Evolutionary conservation across 2,113 vertebrate species (phyloP), one percentile per base, ranked within the genome.

Genomic region (Pholis gunnellus): DNA sequence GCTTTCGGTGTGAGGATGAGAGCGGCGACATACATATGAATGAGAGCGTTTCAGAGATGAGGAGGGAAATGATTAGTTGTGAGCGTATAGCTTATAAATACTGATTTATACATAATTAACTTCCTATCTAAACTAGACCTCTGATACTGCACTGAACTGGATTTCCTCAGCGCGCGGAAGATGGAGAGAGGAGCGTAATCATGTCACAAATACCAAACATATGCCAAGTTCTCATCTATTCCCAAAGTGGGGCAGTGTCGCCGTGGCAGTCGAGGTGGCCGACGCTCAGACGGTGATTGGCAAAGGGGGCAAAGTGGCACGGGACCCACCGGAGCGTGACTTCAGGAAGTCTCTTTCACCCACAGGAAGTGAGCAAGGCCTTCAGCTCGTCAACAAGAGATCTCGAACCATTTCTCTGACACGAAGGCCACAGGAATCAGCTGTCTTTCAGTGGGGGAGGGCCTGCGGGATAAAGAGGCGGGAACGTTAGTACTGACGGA

Each of bases 321-420:
- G 68, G 83, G 94, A 97, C 97, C 0, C 95, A 99, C 97, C 97
- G 94, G 95, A 95, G 95, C 93, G 92, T 91, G 95, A 95, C 95
- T 84, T 94, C 94, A 89, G 83, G 95, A 96, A 95, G 92, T 96
- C 95, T 95, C 94, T 95, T 95, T 95, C 94, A 95, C 95, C 95
- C 95, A 94, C 94, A 94, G 95, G 96, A 95, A 95, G 94, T 95
- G 82, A 91, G 94, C 95, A 96, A 95, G 95, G 95, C 92, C 95
- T 96, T 94, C 93, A 94, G 94, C 95, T 95, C 93, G 96, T 99
- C 97, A 99, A 96, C 98, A 99, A 92, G 98, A 99, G 95, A 99
- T 99, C 94, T 99, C 98, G 82, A 99, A 99, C 98, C 98, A 99
- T 95, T 99, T 99, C 95, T 99, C 98, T 90, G 98, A 99, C 95